Evolutionary conservation across 2,797 vertebrate genomes (phyloP).

Genomic region (Catostomus latipinnis): DNA sequence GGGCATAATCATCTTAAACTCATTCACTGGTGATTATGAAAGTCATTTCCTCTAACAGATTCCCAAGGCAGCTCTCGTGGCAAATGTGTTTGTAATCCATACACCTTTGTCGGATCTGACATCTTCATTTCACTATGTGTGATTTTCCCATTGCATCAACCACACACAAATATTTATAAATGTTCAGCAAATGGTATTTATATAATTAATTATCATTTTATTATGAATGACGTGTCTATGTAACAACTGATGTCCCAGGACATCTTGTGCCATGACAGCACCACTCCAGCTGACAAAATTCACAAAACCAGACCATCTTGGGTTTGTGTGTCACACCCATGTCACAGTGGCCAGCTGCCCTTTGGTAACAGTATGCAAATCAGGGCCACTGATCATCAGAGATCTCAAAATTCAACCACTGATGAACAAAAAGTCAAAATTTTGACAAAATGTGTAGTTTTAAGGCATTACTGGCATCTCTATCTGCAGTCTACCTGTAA

Average conservation of each 20-base stretch:
- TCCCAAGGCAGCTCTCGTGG: slow-evolving; percentile 9
- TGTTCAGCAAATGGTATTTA: slow-evolving; percentile 68
- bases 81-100: slow-evolving; percentile 44
- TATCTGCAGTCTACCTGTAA: slow-evolving; percentile 20
- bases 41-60: slow-evolving; percentile 13
- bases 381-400: neutral
- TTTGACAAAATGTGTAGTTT: no score
- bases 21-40: slow-evolving; percentile 6
- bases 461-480: slow-evolving; percentile 37
- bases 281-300: slow-evolving; percentile 47
- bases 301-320: slow-evolving; percentile 23
- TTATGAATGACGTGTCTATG: slow-evolving; percentile 74
- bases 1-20: slow-evolving; percentile 23
- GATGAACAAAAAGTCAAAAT: neutral
- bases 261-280: slow-evolving; percentile 63
- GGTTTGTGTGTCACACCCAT: slow-evolving; percentile 3
- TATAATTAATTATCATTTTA: slow-evolving; percentile 76
- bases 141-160: slow-evolving; percentile 52
- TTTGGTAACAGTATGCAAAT: slow-evolving; percentile 1
- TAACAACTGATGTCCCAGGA: slow-evolving; percentile 68
- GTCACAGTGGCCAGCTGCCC: neutral
- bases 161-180: slow-evolving; percentile 58
- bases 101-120: slow-evolving; percentile 31
- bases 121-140: slow-evolving; percentile 37
- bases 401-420: neutral